Evolutionary conservation across 1,140 invertebrate species (phyloP), one percentile per base, ranked within the genome.

Genomic region (Aphelenchoides besseyi): DNA sequence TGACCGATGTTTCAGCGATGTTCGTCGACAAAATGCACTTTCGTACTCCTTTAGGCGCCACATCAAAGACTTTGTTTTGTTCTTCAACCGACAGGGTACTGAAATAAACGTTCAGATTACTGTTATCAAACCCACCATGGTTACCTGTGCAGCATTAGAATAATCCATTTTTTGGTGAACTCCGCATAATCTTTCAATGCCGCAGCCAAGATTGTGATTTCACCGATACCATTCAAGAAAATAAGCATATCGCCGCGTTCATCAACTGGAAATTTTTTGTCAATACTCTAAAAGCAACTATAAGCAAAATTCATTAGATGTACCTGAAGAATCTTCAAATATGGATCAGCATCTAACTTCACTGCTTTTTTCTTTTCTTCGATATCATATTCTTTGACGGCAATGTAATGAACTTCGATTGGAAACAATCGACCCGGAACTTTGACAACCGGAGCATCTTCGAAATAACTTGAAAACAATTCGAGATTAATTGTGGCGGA

Each of bases 1-100:
- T 99, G 2, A 99, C 91, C 2, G 95, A 98, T 0, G 97, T 98
- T 88, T 99, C 97, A 0, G 97, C 95, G 69, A 99, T 98, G 83
- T 99, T 99, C n/a, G 96, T 99, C 0, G 94, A 94, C 1, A 98
- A 89, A 72, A 99, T 95, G 84, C 95, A 98, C 86, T 99, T 99
- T 72, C 96, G 87, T 0, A 94, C 88, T 29, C 94, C 92, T 71
- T 94, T 92, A 23, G 94, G 95, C n/a, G 94, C 89, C 85, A 94
- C 92, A 82, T 97, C 93, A 86, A 98, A 98, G 3, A 97, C 92
- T 86, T 96, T 97, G 85, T 98, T 95, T 87, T 99, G 96, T 82
- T 98, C 94, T 67, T 90, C 89, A 0, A 97, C 88, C 0, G 94
- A 94, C 41, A 98, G 86, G 8, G 91, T 91, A 83, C 93, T 82